Base-by-base conservation (phyloP, 1,140 invertebrate genomes). In the Ceratoteleas bidentatus region DNA sequence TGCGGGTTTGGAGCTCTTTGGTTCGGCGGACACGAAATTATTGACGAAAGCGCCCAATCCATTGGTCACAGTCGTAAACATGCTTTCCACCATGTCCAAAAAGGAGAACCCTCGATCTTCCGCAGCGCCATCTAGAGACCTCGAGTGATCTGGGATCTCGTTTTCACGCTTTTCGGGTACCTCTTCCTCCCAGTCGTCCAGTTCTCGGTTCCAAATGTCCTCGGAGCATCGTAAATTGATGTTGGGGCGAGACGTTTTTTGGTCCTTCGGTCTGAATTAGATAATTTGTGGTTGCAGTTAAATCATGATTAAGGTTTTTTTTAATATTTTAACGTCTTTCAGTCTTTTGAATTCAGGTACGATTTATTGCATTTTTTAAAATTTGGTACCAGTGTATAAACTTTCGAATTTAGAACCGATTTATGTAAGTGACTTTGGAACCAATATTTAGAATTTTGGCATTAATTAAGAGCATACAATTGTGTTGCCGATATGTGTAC, bases 91-190 rank as follows among this genome's bases (percentile, higher is more conserved):
- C 16, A 88, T 66, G n/a, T 85, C 84, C 8, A 84, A 57, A 0
- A 91, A 68, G 3, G 88, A 90, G 57, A 90, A 90, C n/a, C 82
- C 88, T 50, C 87, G 81, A 14, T 52, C 47, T 16, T 61, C 56
- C 2, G 8, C 32, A 6, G 40, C 47, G 9, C 54, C 7, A 6
- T 50, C 14, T 38, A 52, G 24, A 38, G 70, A 65, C 15, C 24
- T 68, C 58, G 47, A 8, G 65, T 73, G 77, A 14, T 75, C 60
- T 6, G 60, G 52, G 34, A 52, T 16, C 0, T 79, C 50, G 13
- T 52, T 66, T 2, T 61, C 49, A 7, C 45, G 13, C 6, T 72
- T 72, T 13, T 84, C 56, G 0, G 13, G 7, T 3, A 66, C 0
- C n/a, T 57, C 77, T 10, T 74, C 70, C 0, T 80, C 84, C 4